Base-by-base conservation (phyloP, 2,113 vertebrate species). In the Mixornis gularis region DNA sequence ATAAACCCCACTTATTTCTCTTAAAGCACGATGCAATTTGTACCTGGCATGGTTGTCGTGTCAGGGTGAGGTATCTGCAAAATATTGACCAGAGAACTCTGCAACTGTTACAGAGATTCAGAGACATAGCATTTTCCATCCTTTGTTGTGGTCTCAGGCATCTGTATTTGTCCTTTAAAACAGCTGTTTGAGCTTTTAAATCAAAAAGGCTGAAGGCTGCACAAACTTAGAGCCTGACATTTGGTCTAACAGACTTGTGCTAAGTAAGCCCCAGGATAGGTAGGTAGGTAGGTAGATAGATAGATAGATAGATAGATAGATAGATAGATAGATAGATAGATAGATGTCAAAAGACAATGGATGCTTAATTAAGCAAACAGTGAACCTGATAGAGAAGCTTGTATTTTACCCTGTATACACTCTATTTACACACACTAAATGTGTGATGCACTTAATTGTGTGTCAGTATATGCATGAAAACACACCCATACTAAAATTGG, bases 21-120 rank as follows among this genome's bases (percentile, higher is more conserved):
- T 73, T 77, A 91, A 84, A 94, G 55, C 41, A 92, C 52, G 87
- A 90, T 62, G 46, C 69, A 95, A 95, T 89, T 93, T 96, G 69
- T 68, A 29, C 41, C 36, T 59, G 18, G 29, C 38, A 20, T 14
- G 8, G 55, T 55, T 74, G 62, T 60, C 3, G 0, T 71, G 72
- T 84, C 90, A 80, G 69, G 44, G 46, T 80, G 85, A 92, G 58
- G 17, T 41, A 69, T 70, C 79, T 73, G 62, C 58, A 94, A 84
- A 85, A 59, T 68, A 88, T 68, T 83, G 87, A 89, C 81, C 12
- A 48, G 27, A 40, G 20, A 30, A 53, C 19, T 63, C 71, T 80
- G 41, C 51, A 76, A 4, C n/a, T 70, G n/a, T 71, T 93, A 53
- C 52, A 86, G 71, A 58, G 25, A 85, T 91, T 79, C 79, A 92